Evolutionary conservation across 2,888 invertebrate species (phyloP), one percentile per base, ranked within the genome.

Genomic region (Bembecia ichneumoniformis): DNA sequence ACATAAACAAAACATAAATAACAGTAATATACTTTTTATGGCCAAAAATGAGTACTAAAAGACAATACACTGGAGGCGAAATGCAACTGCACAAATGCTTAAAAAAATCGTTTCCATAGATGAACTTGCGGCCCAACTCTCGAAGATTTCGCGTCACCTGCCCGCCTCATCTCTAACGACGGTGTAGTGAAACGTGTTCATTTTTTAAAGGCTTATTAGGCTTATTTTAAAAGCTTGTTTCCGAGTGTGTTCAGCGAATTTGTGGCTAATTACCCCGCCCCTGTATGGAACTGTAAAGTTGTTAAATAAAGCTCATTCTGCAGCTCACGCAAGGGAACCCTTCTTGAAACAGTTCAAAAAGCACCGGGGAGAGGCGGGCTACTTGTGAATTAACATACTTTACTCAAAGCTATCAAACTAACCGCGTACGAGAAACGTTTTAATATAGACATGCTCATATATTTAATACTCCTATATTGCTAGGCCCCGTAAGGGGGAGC

Each of bases 321-420:
- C 61, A 7, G 28, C 28, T 28, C 28, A 60, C 44, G 15, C 46
- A 55, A 52, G 51, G 49, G 36, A 56, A 54, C 62, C 64, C 65
- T 68, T 64, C 67, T 68, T 64, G 62, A 62, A 71, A 71, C 67
- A 68, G 74, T 74, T 77, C 68, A 78, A 76, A 79, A 71, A 73
- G 70, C 73, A 68, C 58, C 58, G 60, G 66, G 73, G 75, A 61
- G 64, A 66, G 63, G 66, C 71, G 67, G 63, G 66, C 71, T 71
- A 75, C 82, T 82, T 64, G 66, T 77, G 74, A 77, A 87, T 86
- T 84, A 84, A 82, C 84, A 80, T 82, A 83, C 86, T 86, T n/a
- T n/a, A n/a, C n/a, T n/a, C n/a, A n/a, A n/a, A n/a, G n/a, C n/a
- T n/a, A n/a, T n/a, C 77, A 79, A 82, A 82, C 83, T 82, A 84